A percentile compares a stretch with the other conserved stretches of the same genome.
These are phyloP conservation scores for Rhea pennata DNA, from an alignment of 2,113 vertebrate genomes.

Conservation along the genomic window DNA sequence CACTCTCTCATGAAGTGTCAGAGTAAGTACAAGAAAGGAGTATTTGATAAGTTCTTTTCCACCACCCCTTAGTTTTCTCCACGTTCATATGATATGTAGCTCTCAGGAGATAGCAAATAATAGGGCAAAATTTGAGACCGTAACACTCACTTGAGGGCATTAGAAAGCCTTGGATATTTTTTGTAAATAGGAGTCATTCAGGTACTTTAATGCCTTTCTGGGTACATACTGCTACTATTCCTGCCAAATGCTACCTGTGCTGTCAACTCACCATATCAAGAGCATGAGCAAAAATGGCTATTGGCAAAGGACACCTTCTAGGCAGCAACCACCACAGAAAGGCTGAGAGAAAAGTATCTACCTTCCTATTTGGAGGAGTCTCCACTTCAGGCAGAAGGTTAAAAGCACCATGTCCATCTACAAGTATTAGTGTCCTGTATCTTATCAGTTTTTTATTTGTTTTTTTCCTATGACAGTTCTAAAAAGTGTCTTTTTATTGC, in stretches of 20 bases:
- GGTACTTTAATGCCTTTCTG: not conserved
- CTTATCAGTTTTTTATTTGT: not conserved
- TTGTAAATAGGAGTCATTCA: not conserved
- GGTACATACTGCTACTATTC: not conserved
- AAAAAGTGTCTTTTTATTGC: not conserved
- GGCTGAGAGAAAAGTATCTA: not conserved
- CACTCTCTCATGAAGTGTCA: not conserved
- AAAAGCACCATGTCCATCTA: not conserved
- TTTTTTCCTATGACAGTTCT: not conserved
- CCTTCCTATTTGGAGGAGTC: not conserved
- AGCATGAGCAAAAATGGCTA: accelerated
- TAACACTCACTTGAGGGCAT: not conserved
- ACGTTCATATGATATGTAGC: not conserved
- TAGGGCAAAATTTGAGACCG: not conserved
- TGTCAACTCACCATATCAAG: not conserved
- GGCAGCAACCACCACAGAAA: not conserved
- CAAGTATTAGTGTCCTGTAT: not conserved
- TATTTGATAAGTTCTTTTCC: not conserved
- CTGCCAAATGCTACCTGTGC: not conserved
- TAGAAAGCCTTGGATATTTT: not conserved
- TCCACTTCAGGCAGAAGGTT: accelerated
- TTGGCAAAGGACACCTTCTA: not conserved
- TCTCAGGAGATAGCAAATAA: not conserved
- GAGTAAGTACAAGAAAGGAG: not conserved
- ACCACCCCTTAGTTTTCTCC: not conserved